These are phyloP conservation scores for Drosophila micromelanica DNA, from an alignment of 1,140 invertebrate species.

Conservation along the genomic window DNA sequence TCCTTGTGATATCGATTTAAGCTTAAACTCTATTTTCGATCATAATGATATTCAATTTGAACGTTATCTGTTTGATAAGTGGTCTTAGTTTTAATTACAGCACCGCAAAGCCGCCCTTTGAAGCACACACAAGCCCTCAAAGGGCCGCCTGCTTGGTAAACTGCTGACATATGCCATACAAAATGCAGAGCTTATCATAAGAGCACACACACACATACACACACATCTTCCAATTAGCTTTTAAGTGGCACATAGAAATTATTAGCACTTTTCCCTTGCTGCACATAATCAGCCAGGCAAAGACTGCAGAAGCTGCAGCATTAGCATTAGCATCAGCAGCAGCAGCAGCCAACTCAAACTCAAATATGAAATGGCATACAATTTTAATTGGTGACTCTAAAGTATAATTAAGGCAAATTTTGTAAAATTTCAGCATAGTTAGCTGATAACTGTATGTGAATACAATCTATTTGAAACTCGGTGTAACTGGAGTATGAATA, in stretches of 20 bases:
- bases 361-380: slow-evolving; percentile 40
- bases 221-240: slow-evolving; percentile 69
- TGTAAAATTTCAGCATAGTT: slow-evolving; percentile 19
- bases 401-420: slow-evolving; percentile 39
- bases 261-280: slow-evolving; percentile 54
- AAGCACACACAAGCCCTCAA: slow-evolving; percentile 47
- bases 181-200: slow-evolving; percentile 65
- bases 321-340: slow-evolving; percentile 35
- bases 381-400: slow-evolving; percentile 35
- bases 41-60: neutral
- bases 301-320: slow-evolving; percentile 26
- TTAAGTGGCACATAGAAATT: slow-evolving; percentile 60
- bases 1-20: neutral
- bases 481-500: slow-evolving; percentile 7
- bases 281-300: neutral
- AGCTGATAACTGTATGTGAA: slow-evolving; percentile 13
- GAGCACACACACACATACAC: slow-evolving; percentile 27
- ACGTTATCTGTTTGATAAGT: slow-evolving; percentile 1
- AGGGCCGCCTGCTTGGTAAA: slow-evolving; percentile 38
- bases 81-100: slow-evolving; percentile 52
- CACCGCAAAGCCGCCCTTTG: slow-evolving; percentile 19
- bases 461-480: neutral
- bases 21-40: neutral
- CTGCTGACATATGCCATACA: slow-evolving; percentile 45
- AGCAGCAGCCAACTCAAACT: slow-evolving; percentile 17